Evolutionary conservation across 2,888 invertebrate species (phyloP).

Genomic region (Carpatolechia fugitivella): DNA sequence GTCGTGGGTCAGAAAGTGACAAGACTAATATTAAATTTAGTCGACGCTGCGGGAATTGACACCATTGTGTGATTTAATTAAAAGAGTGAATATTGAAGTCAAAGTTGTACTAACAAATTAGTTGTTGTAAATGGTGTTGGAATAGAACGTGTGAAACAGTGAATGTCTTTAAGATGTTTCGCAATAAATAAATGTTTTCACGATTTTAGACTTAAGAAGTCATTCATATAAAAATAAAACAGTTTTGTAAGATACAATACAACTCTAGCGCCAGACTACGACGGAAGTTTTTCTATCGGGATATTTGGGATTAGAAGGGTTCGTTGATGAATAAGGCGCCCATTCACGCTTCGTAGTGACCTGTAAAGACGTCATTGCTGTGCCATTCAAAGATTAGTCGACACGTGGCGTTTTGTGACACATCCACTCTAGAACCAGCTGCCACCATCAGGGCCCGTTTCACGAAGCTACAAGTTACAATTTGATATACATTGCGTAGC

Average conservation of each 20-base stretch:
- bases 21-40: no score
- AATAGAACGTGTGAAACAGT: slow-evolving; percentile 3
- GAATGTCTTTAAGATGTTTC: slow-evolving; percentile 15
- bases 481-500: no score
- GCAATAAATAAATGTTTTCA: slow-evolving; percentile 1
- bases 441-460: background rate
- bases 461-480: no score
- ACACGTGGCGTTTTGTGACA: background rate
- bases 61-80: background rate
- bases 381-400: slow-evolving; percentile 4
- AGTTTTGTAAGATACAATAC: no score
- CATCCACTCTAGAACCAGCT: background rate
- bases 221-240: background rate
- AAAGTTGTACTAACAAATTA: background rate
- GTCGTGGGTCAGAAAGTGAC: no score
- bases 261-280: no score
- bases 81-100: slow-evolving; percentile 4
- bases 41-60: no score
- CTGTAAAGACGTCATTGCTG: background rate
- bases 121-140: slow-evolving; percentile 14
- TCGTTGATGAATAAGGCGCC: background rate
- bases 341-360: slow-evolving; percentile 1
- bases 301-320: background rate
- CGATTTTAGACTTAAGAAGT: slow-evolving; percentile 7
- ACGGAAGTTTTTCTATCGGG: no score